Conservation (phyloP, 1,140 invertebrate species). For the Aphidius gifuensis region DNA sequence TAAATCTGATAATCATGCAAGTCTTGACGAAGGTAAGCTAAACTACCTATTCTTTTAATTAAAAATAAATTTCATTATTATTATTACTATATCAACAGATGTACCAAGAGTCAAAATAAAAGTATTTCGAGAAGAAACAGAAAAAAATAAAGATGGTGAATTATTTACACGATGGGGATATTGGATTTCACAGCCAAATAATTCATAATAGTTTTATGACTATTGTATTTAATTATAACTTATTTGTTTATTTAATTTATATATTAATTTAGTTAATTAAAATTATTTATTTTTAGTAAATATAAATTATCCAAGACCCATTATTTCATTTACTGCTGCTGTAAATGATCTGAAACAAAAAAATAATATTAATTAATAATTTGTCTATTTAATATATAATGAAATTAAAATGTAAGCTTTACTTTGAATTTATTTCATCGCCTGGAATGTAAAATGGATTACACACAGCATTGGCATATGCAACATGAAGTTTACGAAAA, state of each 20-base stretch:
- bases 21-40: not conserved
- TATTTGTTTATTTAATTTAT: not conserved
- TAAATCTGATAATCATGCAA: not conserved
- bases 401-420: conserved; percentile 43
- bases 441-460: conserved; percentile 94
- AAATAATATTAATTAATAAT: conserved; percentile 15
- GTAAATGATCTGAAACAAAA: conserved; percentile 44
- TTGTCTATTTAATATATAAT: conserved; percentile 10
- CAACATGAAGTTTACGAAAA: conserved; percentile 84
- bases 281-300: not conserved
- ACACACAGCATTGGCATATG: conserved; percentile 89
- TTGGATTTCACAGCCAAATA: conserved; percentile 66
- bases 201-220: not conserved
- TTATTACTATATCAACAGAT: conserved; percentile 32
- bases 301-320: conserved; percentile 31
- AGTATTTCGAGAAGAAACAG: conserved; percentile 65
- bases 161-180: conserved; percentile 67
- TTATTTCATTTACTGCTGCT: conserved; percentile 45
- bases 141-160: conserved; percentile 57
- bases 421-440: conserved; percentile 78
- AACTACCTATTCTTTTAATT: not conserved
- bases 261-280: conserved; percentile 2
- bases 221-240: not conserved
- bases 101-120: conserved; percentile 68
- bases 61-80: conserved; percentile 5